Evolutionary conservation across 2,888 invertebrate species (phyloP).

Genomic region (Coelogynopora nodosa): DNA sequence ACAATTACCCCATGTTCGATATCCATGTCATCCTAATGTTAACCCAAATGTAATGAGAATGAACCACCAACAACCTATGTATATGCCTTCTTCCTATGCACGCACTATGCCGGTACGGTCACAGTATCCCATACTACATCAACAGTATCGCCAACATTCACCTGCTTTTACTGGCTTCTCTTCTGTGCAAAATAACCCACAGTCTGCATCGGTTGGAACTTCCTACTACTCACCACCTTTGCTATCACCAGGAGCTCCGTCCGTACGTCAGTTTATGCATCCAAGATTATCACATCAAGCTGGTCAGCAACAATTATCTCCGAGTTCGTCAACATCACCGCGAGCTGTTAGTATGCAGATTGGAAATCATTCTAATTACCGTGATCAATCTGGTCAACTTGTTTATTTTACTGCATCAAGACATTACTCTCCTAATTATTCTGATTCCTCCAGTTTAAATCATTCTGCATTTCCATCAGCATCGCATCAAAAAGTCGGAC

Average conservation of each 20-base stretch:
- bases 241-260: background rate
- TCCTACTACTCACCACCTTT: slow-evolving; percentile 11
- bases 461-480: background rate
- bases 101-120: background rate
- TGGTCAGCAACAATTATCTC: background rate
- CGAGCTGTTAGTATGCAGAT: background rate
- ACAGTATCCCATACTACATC: slow-evolving; percentile 4
- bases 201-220: background rate
- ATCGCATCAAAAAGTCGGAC: background rate
- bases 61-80: background rate
- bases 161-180: background rate
- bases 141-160: slow-evolving; percentile 6
- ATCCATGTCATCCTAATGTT: background rate
- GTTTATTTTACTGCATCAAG: background rate
- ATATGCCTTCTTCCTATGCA: slow-evolving; percentile 4
- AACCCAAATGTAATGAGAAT: background rate
- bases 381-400: background rate
- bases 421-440: slow-evolving; percentile 6
- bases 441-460: background rate
- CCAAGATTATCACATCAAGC: background rate
- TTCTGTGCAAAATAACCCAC: background rate
- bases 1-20: background rate
- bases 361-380: background rate
- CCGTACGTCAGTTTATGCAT: slow-evolving; percentile 11
- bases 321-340: background rate